Percentiles rank a stretch among this genome's conserved stretches.
Conservation (phyloP, 2,113 vertebrate genomes). For the Xiphorhynchus elegans region DNA sequence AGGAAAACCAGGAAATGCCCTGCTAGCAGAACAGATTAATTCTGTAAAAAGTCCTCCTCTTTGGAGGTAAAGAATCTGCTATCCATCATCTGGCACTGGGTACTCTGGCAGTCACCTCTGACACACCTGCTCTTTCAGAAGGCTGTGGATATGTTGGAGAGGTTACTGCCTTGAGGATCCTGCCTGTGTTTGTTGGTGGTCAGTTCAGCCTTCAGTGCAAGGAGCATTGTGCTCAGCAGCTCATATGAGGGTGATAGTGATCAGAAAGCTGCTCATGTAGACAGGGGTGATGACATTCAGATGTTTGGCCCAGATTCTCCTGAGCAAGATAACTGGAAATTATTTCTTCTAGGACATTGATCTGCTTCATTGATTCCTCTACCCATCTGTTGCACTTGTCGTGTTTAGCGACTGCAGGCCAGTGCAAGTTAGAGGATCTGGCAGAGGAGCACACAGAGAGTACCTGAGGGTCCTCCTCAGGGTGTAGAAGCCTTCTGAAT, state of each 20-base stretch:
- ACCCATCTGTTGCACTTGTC: background rate
- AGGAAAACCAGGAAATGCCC: background rate
- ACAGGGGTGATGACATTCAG: background rate
- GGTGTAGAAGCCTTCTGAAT: background rate
- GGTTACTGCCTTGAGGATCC: background rate
- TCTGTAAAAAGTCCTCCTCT: background rate
- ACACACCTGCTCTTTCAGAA: background rate
- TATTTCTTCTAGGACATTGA: background rate
- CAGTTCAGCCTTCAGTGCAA: background rate
- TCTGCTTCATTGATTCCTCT: background rate
- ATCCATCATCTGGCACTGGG: background rate
- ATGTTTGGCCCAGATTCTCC: background rate
- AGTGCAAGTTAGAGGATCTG: background rate
- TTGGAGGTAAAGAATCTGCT: background rate
- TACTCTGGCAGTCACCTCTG: background rate
- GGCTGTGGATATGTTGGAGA: background rate
- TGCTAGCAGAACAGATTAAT: background rate
- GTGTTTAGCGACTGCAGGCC: background rate
- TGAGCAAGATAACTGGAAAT: background rate
- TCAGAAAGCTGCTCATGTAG: background rate
- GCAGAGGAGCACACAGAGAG: background rate
- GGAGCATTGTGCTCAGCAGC: background rate
- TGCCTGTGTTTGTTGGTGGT: rapidly evolving
- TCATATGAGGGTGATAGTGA: background rate
- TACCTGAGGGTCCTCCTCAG: background rate